Percentiles rank a stretch among this genome's conserved stretches.
Evolutionary conservation across 1,140 invertebrate genomes (phyloP).

Genomic region (Cryptotermes secundus): DNA sequence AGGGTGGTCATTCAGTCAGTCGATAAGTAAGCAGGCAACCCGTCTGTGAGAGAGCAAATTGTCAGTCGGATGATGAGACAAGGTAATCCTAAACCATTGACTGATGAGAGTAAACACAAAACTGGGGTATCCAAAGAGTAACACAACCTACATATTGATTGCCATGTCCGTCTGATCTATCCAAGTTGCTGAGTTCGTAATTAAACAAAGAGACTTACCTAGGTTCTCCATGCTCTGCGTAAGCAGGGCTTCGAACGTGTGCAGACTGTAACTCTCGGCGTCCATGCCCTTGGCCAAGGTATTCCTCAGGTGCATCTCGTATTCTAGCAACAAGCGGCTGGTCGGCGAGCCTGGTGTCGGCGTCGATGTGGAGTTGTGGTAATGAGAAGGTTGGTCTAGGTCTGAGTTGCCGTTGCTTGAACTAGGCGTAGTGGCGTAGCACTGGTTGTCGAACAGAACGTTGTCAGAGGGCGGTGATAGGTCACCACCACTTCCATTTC

Average conservation of each 20-base stretch:
- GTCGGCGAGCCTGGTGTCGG: constrained; percentile 82
- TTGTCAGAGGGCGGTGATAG: constrained; percentile 87
- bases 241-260: constrained; percentile 89
- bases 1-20: no score
- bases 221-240: constrained; percentile 95
- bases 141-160: no score
- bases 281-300: constrained; percentile 93
- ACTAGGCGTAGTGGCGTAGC: constrained; percentile 88
- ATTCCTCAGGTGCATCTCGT: constrained; percentile 93
- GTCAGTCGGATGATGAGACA: no score
- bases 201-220: constrained; percentile 57
- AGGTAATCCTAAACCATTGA: no score
- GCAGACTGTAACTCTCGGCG: constrained; percentile 89
- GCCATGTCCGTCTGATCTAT: no score
- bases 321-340: constrained; percentile 82
- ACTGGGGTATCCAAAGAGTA: no score
- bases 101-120: no score
- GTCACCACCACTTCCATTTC: constrained; percentile 63
- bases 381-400: constrained; percentile 68
- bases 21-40: no score
- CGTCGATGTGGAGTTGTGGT: constrained; percentile 55
- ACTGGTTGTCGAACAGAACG: constrained; percentile 90
- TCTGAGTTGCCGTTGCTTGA: constrained; percentile 88
- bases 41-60: no score
- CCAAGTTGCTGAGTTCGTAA: no score